phyloP scores from a whole-genome alignment of 2,113 vertebrate genomes.

The Onychostoma macrolepis region DNA sequence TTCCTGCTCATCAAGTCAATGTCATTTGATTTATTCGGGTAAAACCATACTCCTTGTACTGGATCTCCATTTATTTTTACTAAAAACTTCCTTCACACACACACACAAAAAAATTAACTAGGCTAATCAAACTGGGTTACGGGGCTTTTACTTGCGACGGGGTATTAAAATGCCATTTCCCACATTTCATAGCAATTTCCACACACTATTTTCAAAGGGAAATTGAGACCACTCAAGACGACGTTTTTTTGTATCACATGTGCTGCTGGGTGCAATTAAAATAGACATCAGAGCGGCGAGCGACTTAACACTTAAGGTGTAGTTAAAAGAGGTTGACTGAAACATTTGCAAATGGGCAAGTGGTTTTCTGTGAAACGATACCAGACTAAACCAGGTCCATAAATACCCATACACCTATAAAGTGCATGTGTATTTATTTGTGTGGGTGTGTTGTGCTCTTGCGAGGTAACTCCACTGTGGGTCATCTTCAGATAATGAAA shows the following conservation, averaged over 20 bases:
- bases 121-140: slow-evolving; percentile 74
- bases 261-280: slow-evolving; percentile 69
- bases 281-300: slow-evolving; percentile 66
- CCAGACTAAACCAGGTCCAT: slow-evolving; percentile 1
- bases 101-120: slow-evolving; percentile 67
- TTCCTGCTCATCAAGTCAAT: slow-evolving; percentile 62
- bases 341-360: slow-evolving; percentile 15
- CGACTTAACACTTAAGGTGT: slow-evolving; percentile 60
- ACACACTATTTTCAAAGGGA: slow-evolving; percentile 66
- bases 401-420: slow-evolving; percentile 26
- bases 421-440: slow-evolving; percentile 34
- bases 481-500: slow-evolving; percentile 43
- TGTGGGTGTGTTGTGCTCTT: slow-evolving; percentile 26
- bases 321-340: slow-evolving; percentile 40
- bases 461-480: slow-evolving; percentile 35
- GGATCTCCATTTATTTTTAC: slow-evolving; percentile 44
- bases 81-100: slow-evolving; percentile 61
- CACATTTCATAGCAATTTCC: slow-evolving; percentile 73
- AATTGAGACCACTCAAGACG: slow-evolving; percentile 71
- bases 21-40: slow-evolving; percentile 73
- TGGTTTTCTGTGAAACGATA: neutral
- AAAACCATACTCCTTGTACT: slow-evolving; percentile 52
- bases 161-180: slow-evolving; percentile 66
- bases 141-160: slow-evolving; percentile 63
- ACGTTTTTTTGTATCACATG: slow-evolving; percentile 68